Base-by-base conservation (phyloP, 2,888 invertebrate species). In the Apamea sordens region DNA sequence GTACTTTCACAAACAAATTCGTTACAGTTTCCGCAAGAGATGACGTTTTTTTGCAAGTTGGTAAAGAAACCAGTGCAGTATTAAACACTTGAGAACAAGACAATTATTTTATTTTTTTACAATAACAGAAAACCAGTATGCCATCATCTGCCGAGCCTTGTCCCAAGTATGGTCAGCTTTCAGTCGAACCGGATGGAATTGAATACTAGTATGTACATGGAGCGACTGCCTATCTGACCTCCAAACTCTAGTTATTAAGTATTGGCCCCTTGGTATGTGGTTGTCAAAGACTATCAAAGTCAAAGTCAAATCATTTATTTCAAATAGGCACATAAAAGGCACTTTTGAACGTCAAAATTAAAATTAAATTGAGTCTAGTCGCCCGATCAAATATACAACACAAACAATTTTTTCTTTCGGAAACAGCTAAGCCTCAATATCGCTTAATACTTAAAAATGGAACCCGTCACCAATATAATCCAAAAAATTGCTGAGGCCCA, bases 1-100 rank as follows among this genome's bases (percentile, higher is more conserved):
- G 0, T 21, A 65, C 80, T 76, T 83, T 83, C 80, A 64, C 44
- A n/a, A 32, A 6, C 10, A 6, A 73, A 76, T 73, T 73, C 15
- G 65, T 32, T 8, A 67, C 59, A 28, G 70, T 63, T 74, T 63
- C 63, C 65, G 64, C 73, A 83, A 78, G n/a, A 63, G 11, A 24
- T 53, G 15, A 24, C 18, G 8, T 15, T 28, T 21, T 32, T 4
- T 13, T 59, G 18, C 36, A 24, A 8, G 36, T 47, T 32, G 2
- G 2, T 4, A 76, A 18, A 59, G 36, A 44, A 67, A 36, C 5
- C 8, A 56, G 32, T 0, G 1, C 2, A 10, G 11, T 47, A 6
- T 24, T 6, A 24, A 10, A 24, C 18, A 32, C 28, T 21, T 28
- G 21, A n/a, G 11, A 21, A 50, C 15, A 24, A 36, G 13, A 24